phyloP scores from a whole-genome alignment of 2,888 invertebrate species.

The Conistra vaccinii region DNA sequence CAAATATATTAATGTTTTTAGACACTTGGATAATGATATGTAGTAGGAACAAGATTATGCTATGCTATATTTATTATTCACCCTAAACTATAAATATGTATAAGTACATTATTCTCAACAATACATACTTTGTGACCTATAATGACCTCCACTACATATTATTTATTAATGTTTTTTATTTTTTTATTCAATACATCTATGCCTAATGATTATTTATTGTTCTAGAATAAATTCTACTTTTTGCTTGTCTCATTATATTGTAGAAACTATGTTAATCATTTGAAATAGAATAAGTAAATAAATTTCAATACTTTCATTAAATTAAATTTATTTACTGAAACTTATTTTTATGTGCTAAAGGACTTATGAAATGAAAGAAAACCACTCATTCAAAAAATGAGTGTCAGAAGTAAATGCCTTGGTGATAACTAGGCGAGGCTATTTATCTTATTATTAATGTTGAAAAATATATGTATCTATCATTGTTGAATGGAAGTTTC shows the following conservation, averaged over 20 bases:
- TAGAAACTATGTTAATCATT: conserved; percentile 1
- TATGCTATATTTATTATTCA: background rate
- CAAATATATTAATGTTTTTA: conserved; percentile 6
- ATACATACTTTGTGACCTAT: conserved; percentile 63
- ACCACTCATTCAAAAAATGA: background rate
- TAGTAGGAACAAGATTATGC: conserved; percentile 3
- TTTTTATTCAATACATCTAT: conserved; percentile 9
- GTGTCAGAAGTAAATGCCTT: background rate
- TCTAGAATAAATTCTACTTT: conserved; percentile 13
- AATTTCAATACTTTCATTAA: background rate
- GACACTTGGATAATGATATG: background rate
- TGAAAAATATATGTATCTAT: background rate
- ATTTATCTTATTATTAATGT: background rate
- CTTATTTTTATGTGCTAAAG: background rate
- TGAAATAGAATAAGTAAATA: background rate
- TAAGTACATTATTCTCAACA: conserved; percentile 11
- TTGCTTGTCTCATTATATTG: conserved; percentile 5
- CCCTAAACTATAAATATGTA: background rate
- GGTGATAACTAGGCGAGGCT: background rate
- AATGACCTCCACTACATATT: conserved; percentile 64
- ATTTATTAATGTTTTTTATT: conserved; percentile 28
- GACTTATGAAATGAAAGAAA: too few species aligned
- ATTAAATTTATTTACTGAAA: background rate
- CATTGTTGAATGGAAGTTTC: conserved; percentile 16
- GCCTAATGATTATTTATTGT: background rate